Evolutionary conservation across 1,140 invertebrate genomes (phyloP), one percentile per base, ranked within the genome.

Genomic region (Philotrypesis tridentata): DNA sequence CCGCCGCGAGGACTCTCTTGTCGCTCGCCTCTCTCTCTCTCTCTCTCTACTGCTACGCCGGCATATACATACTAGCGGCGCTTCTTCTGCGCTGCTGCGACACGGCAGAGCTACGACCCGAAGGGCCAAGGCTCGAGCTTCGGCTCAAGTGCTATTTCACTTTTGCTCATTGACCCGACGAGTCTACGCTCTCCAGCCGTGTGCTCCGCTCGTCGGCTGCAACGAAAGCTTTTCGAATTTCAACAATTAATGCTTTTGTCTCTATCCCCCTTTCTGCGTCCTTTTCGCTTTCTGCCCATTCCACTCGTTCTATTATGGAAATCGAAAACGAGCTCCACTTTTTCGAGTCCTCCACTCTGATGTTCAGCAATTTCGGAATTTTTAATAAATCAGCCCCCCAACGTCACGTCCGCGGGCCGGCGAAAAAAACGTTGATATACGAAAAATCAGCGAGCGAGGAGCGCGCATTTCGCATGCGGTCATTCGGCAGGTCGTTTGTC

Each of bases 131-230:
- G 27, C 81, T 37, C 21, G 31, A 67, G 55, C 80, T 70, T 27
- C 65, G 25, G n/a, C 68, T 76, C 71, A 31, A 83, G 82, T 79
- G 76, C 76, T 80, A 80, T 83, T 83, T 77, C 73, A 27, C 78
- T 77, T 80, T 75, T 80, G 73, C 79, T 80, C 79, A 83, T 83
- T 80, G 83, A 79, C 83, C 79, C 83, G 55, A 83, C 83, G 55
- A 83, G 81, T 2, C 23, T 40, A 29, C 61, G 5, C 55, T 55
- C 61, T 60, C 7, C 71, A 31, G 25, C 6, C 43, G 65, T 31
- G 43, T 61, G 23, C 68, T 31, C 12, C 27, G n/a, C n/a, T 14
- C 71, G 33, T 37, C 33, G 33, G 68, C 55, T 67, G 23, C 74
- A n/a, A 79, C 55, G n/a, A 75, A 74, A 55, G 40, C 81, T 83